Base-by-base conservation (phyloP, 1,140 invertebrate genomes). In the Meloidogyne floridensis region DNA sequence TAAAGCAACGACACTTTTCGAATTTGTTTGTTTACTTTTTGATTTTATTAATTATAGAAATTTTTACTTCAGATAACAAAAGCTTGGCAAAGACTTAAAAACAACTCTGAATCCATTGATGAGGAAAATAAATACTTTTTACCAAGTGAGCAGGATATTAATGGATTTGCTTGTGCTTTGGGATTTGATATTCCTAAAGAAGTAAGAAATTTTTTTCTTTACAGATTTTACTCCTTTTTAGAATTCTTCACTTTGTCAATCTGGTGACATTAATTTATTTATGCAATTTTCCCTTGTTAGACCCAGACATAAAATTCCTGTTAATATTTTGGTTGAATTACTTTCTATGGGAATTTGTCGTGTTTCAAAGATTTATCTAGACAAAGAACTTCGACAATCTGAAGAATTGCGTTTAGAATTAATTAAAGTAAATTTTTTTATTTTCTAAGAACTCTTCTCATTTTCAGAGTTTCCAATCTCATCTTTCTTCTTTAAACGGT, bases 1-100 rank as follows among this genome's bases (percentile, higher is more conserved):
- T n/a, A 83, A 9, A 76, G 82, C 83, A 20, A 83, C 80, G 81
- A n/a, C 3, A 32, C 43, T 83, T 0, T 70, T 83, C 10, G 13
- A 13, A 13, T 65, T 47, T 20, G 76, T 80, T 18, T 43, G 8
- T 53, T 56, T n/a, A n/a, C n/a, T 65, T n/a, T n/a, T 6, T 47
- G 47, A 76, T 32, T 32, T 74, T 43, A 42, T n/a, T n/a, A n/a
- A n/a, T n/a, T n/a, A n/a, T n/a, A n/a, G n/a, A n/a, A n/a, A n/a
- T n/a, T n/a, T n/a, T n/a, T n/a, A n/a, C n/a, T n/a, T n/a, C n/a
- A n/a, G n/a, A n/a, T n/a, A n/a, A n/a, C n/a, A n/a, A n/a, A n/a
- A 69, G n/a, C n/a, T 5, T 20, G 80, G 53, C 7, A 11, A 51
- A 77, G 9, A 8, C 20, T 42, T 13, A 3, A 18, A n/a, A 9